Evolutionary conservation across 2,888 invertebrate species (phyloP), one percentile per base, ranked within the genome.

Genomic region (Lasius fuliginosus): DNA sequence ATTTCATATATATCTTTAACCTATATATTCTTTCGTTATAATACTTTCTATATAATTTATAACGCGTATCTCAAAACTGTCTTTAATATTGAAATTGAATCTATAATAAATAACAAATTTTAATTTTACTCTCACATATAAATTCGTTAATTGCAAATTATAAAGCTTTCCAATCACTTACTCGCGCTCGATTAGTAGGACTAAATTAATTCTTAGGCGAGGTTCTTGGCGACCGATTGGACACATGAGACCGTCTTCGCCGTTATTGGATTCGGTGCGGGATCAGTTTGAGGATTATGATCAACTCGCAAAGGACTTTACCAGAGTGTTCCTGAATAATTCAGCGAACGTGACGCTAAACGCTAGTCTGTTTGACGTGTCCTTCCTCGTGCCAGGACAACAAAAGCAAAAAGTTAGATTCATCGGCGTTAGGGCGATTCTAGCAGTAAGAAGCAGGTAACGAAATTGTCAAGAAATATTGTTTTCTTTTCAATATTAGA

Each of bases 281-380:
- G 99, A 99, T 95, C 98, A 98, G 94, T 99, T 99, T 94, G 99
- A 99, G 95, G 98, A 98, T 95, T 98, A 98, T 95, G 99, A 99
- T 95, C 98, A 98, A 94, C 96, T 99, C 82, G 98, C 98, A 53
- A 98, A 98, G 95, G 99, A 99, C 95, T 99, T 99, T 94, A 98
- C 98, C 11, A 96, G 97, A 91, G 98, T 98, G 91, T 99, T 99
- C 95, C 96, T 98, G 82, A 98, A 98, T 95, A 97, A 96, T 91
- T 97, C 98, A 92, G 96, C 97, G 85, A 98, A 98, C 91, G 96
- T 97, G 85, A 96, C 97, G 46, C 95, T 97, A 85, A 98, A 98
- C 94, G 97, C 98, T 42, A 97, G 97, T 93, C 96, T 99, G 33
- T 99, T 98, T 95, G 99, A 99, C 94, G 98, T 99, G 6, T 97